Base-by-base conservation (phyloP, 2,797 vertebrate genomes). In the Notoglanidium macrostoma region DNA sequence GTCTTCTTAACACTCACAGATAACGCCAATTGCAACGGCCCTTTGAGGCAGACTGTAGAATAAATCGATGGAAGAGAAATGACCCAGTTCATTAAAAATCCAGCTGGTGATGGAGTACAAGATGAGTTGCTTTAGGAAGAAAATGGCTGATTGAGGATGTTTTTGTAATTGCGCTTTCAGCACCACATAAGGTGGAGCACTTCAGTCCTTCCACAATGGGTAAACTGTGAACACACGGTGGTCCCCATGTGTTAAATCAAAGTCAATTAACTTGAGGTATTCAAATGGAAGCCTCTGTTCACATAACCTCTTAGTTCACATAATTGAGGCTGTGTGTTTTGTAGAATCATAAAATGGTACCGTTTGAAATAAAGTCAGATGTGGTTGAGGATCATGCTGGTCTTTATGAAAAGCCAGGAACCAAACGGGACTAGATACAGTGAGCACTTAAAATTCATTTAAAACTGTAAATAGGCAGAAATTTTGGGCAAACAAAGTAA, bases 1-100 rank as follows among this genome's bases (percentile, higher is more conserved):
- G 94, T 94, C 93, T 93, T 94, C 92, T 92, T 93, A 93, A 91
- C 90, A 90, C 91, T 88, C 84, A 88, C 6, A 92, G 94, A 89
- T 86, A 89, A 90, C 86, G 29, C 74, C 89, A 83, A 89, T 92
- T 92, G 91, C 90, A 87, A 90, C 90, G 91, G 89, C 67, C 80
- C 92, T 92, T 91, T 92, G 89, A 92, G 93, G 85, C 74, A 79
- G 3, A 85, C 90, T 21, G 17, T 23, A 70, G 44, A 83, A 93
- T 94, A 90, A 94, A 94, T 92, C 88, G 88, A 92, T 91, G 87
- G 84, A 88, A 88, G 78, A 86, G 83, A 91, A 93, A 92, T 90
- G 85, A 90, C 81, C 87, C 79, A 89, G 87, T 76, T 87, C 70
- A 67, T 49, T 54, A 70, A 85, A 61, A 90, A 82, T 85, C 84